Evolutionary conservation across 1,140 invertebrate species (phyloP).

Genomic region (Sinella curviseta): DNA sequence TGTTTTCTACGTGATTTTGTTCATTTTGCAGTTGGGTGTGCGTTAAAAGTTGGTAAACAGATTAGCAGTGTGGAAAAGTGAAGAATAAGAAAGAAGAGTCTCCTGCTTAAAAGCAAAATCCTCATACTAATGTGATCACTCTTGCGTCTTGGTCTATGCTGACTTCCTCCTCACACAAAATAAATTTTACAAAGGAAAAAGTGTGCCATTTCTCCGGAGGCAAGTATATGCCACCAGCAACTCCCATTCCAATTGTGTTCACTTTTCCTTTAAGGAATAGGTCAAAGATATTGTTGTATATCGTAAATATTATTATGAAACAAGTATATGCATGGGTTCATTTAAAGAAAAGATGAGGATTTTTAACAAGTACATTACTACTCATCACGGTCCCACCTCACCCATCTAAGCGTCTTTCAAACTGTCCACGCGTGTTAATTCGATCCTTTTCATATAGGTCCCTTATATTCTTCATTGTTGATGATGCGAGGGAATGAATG

Average conservation of each 20-base stretch:
- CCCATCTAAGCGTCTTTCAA: background rate
- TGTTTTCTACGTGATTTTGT: background rate
- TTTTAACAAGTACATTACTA: background rate
- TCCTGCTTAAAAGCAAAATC: too few relatives aligned
- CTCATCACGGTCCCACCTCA: background rate
- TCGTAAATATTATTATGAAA: background rate
- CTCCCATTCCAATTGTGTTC: too few relatives aligned
- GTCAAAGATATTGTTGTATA: background rate
- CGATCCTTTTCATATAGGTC: background rate
- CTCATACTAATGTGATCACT: background rate
- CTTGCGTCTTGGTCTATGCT: background rate
- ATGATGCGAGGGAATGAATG: too few relatives aligned
- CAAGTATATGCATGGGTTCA: too few relatives aligned
- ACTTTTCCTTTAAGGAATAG: too few relatives aligned
- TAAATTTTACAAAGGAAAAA: background rate
- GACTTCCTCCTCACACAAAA: background rate
- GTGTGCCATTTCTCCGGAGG: constrained; percentile 11
- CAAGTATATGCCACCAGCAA: background rate
- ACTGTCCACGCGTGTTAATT: background rate
- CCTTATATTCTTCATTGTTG: background rate
- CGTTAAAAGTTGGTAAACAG: background rate
- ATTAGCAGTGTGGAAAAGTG: constrained; percentile 4
- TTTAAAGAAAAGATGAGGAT: background rate
- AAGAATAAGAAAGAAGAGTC: too few relatives aligned
- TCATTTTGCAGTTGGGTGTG: background rate